Conservation (phyloP, 1,140 invertebrate genomes). For the Dryas iulia region DNA sequence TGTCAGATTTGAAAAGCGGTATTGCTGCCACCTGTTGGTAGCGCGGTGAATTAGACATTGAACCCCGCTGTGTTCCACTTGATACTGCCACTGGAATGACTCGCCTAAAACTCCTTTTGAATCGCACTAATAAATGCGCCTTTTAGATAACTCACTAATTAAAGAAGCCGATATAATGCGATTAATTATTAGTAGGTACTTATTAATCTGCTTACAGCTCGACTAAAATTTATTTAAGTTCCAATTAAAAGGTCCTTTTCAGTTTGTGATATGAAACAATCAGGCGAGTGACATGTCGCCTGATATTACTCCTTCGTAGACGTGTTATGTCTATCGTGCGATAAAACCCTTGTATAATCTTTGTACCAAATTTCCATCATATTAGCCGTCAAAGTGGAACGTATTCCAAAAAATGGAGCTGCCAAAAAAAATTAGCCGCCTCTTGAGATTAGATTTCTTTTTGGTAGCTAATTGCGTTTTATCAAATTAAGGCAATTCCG, state of each 20-base stretch:
- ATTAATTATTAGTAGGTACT: slow-evolving; percentile 49
- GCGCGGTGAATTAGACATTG: slow-evolving; percentile 74
- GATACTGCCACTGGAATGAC: slow-evolving; percentile 75
- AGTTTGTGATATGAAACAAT: slow-evolving; percentile 15
- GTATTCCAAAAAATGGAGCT: slow-evolving; percentile 56
- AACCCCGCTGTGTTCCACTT: slow-evolving; percentile 71
- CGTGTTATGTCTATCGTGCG: slow-evolving; percentile 15
- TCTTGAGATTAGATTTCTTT: slow-evolving; percentile 75
- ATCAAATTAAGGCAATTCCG: slow-evolving; percentile 77
- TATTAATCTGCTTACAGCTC: not conserved
- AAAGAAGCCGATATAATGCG: slow-evolving; percentile 23
- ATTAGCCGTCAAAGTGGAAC: slow-evolving; percentile 56
- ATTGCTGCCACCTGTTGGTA: slow-evolving; percentile 78
- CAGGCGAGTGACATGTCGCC: slow-evolving; percentile 14
- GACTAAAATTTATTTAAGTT: slow-evolving; percentile 11
- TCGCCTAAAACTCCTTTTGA: slow-evolving; percentile 52
- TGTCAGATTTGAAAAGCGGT: slow-evolving; percentile 77
- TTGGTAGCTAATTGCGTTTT: slow-evolving; percentile 80
- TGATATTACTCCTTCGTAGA: slow-evolving; percentile 8
- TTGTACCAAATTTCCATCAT: slow-evolving; percentile 39
- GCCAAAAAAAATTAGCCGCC: slow-evolving; percentile 66
- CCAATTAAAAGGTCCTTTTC: slow-evolving; percentile 19
- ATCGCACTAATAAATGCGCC: slow-evolving; percentile 37
- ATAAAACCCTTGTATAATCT: slow-evolving; percentile 25
- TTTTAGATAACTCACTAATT: slow-evolving; percentile 34